phyloP scores from a whole-genome alignment of 2,888 invertebrate species.

The Perithous albicinctus region DNA sequence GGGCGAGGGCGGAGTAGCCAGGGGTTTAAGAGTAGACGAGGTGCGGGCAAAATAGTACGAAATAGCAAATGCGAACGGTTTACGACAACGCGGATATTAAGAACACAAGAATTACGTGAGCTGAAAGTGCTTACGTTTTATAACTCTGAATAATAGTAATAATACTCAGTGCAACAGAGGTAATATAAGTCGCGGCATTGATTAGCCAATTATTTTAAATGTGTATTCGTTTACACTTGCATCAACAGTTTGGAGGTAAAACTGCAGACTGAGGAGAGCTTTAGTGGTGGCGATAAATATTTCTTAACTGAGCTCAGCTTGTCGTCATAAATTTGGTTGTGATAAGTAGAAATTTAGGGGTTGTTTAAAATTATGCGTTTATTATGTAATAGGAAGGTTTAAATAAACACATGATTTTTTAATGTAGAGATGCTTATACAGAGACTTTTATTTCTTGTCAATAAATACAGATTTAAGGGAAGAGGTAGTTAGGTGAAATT shows the following conservation, averaged over 20 bases:
- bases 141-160: constrained; percentile 11
- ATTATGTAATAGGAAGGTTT: too few relatives aligned
- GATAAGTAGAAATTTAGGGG: too few relatives aligned
- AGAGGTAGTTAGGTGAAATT: too few relatives aligned
- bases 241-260: neutral
- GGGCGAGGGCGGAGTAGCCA: neutral
- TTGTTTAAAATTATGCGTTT: too few relatives aligned
- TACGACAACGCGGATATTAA: constrained; percentile 36
- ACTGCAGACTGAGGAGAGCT: too few relatives aligned
- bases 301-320: neutral
- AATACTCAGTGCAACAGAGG: neutral
- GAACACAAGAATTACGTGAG: constrained; percentile 19
- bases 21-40: neutral
- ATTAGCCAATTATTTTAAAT: neutral
- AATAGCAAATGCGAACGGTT: constrained; percentile 22
- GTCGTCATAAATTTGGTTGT: too few relatives aligned
- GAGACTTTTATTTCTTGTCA: too few relatives aligned
- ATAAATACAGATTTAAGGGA: too few relatives aligned
- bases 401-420: too few relatives aligned
- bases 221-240: neutral
- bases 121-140: constrained; percentile 7
- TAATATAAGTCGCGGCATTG: neutral
- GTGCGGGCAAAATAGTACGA: neutral
- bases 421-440: too few relatives aligned
- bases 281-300: neutral